Conservation (phyloP, 2,113 vertebrate genomes). For the Amphiprion ocellaris region DNA sequence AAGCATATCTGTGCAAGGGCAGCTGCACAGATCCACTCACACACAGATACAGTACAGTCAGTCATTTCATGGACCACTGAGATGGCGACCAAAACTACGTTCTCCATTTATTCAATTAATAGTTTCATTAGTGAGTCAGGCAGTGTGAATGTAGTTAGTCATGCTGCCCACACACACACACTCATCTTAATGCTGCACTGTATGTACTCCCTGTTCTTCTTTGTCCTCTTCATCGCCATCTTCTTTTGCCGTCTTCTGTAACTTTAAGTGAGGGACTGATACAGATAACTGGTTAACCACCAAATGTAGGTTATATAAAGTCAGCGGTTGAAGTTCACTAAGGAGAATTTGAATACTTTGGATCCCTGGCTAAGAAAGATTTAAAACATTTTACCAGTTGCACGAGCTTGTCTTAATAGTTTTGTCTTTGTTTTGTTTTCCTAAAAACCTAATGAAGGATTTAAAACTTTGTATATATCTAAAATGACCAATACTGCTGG, state of each 20-base stretch:
- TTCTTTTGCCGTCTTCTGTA: neutral
- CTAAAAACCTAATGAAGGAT: neutral
- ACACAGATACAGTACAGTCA: constrained; percentile 37
- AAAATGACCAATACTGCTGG: neutral
- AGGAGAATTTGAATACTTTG: neutral
- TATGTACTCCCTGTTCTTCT: neutral
- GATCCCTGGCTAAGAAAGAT: neutral
- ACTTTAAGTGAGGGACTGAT: neutral
- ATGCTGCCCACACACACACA: constrained; percentile 4
- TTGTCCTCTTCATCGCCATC: constrained; percentile 9
- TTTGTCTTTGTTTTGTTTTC: neutral
- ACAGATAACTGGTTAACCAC: neutral
- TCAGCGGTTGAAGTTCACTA: neutral
- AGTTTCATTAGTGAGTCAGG: constrained; percentile 75
- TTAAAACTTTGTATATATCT: neutral
- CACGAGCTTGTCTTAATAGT: neutral
- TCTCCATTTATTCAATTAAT: constrained; percentile 77
- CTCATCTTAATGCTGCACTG: constrained; percentile 25
- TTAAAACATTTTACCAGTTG: neutral
- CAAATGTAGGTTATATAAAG: neutral
- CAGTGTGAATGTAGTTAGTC: constrained; percentile 62
- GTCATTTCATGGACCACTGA: constrained; percentile 83
- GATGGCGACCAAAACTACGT: constrained; percentile 72
- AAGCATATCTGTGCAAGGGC: constrained; percentile 38
- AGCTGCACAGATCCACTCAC: constrained; percentile 36